Conservation (phyloP, 2,888 invertebrate species). For the Miltochrista miniata region DNA sequence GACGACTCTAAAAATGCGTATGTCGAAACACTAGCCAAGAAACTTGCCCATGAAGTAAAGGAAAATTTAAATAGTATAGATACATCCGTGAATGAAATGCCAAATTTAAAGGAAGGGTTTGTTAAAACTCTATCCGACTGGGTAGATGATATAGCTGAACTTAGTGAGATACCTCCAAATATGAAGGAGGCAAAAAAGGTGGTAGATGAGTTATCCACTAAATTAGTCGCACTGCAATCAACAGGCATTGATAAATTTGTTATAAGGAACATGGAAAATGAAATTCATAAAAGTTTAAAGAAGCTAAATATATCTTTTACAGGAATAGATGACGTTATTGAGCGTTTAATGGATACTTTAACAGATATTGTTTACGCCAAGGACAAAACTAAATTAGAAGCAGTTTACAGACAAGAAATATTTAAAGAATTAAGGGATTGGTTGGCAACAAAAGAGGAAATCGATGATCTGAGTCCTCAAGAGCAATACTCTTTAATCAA, state of each 20-base stretch:
- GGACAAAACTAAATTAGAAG: slow-evolving; percentile 5
- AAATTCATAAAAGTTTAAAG: slow-evolving; percentile 11
- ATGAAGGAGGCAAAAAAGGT: slow-evolving; percentile 7
- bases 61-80: not conserved
- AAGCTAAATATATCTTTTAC: slow-evolving; percentile 6
- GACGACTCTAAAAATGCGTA: slow-evolving; percentile 17
- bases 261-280: slow-evolving; percentile 14
- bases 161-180: not conserved
- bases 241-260: slow-evolving; percentile 17
- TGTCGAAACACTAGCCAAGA: not conserved
- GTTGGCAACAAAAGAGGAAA: slow-evolving; percentile 27
- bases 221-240: slow-evolving; percentile 25
- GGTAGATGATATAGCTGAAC: slow-evolving; percentile 16
- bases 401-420: slow-evolving; percentile 22
- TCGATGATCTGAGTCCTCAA: slow-evolving; percentile 4
- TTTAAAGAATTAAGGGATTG: slow-evolving; percentile 28
- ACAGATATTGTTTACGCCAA: slow-evolving; percentile 6
- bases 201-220: slow-evolving; percentile 27
- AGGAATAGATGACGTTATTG: slow-evolving; percentile 11
- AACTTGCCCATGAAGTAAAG: not conserved
- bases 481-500: slow-evolving; percentile 6
- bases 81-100: slow-evolving; percentile 10
- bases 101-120: slow-evolving; percentile 11
- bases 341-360: slow-evolving; percentile 16
- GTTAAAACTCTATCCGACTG: slow-evolving; percentile 15